A percentile compares a stretch with the other conserved stretches of the same genome.
Conservation (phyloP, 2,113 vertebrate genomes). For the Silurus glanis region DNA sequence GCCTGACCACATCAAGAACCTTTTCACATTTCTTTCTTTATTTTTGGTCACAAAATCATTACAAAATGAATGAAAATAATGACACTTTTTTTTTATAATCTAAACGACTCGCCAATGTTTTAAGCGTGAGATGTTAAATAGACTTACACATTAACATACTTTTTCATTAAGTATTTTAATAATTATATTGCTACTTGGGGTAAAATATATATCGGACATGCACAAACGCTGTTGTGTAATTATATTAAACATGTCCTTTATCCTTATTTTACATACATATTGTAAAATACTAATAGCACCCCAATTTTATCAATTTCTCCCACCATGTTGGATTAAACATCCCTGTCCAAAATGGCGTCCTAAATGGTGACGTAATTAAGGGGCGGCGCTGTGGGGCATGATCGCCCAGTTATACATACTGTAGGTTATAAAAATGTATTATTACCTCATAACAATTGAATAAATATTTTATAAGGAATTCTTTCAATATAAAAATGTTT, state of each 20-base stretch:
- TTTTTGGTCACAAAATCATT: neutral
- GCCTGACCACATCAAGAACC: neutral
- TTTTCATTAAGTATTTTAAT: neutral
- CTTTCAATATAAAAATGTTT: neutral
- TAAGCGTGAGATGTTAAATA: neutral
- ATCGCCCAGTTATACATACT: neutral
- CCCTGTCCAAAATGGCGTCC: slow-evolving; percentile 1
- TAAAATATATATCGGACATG: neutral
- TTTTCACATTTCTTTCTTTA: neutral
- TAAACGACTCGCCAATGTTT: neutral
- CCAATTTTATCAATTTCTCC: neutral
- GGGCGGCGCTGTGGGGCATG: neutral
- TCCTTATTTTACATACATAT: neutral
- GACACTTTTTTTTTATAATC: neutral
- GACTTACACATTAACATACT: neutral
- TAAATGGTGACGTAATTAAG: neutral
- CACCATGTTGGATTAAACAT: slow-evolving; percentile 3
- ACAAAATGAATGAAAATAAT: neutral
- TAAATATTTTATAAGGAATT: neutral
- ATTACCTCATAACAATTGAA: neutral
- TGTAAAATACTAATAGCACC: neutral
- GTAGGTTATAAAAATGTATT: neutral
- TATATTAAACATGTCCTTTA: neutral
- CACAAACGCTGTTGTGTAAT: neutral
- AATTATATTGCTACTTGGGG: neutral